These are phyloP conservation scores for Trogon melanurus DNA, from an alignment of 2,113 vertebrate species.

Conservation along the genomic window DNA sequence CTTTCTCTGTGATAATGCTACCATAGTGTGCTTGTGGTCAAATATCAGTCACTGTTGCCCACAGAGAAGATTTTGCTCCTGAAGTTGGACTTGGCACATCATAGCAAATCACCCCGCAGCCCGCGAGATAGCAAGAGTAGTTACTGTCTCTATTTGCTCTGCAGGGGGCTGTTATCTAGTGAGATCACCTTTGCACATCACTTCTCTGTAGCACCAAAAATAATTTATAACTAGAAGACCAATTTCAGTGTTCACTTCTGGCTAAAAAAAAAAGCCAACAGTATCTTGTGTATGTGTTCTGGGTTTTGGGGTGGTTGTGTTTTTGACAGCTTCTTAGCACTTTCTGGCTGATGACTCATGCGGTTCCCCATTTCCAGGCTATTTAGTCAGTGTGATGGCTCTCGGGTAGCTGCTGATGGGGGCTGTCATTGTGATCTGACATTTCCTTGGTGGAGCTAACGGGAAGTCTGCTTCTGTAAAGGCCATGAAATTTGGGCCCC, in stretches of 20 bases:
- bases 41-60: not conserved
- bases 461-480: not conserved
- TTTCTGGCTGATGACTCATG: constrained; percentile 46
- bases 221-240: not conserved
- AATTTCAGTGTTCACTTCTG: not conserved
- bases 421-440: constrained; percentile 22
- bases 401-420: not conserved
- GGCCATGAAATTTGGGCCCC: not conserved
- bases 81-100: not conserved
- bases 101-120: not conserved
- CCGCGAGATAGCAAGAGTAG: not conserved
- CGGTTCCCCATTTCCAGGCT: not conserved
- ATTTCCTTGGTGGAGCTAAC: not conserved
- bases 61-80: not conserved
- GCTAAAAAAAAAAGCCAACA: not conserved
- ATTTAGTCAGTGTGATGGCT: constrained; percentile 18
- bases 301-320: not conserved
- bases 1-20: not conserved
- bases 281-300: not conserved
- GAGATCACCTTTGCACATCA: not conserved
- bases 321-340: constrained; percentile 53
- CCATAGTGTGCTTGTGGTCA: not conserved
- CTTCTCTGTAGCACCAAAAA: not conserved
- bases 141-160: not conserved
- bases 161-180: not conserved